These are phyloP conservation scores for Myotis myotis DNA, from an alignment of 2,797 vertebrate species.

Conservation along the genomic window DNA sequence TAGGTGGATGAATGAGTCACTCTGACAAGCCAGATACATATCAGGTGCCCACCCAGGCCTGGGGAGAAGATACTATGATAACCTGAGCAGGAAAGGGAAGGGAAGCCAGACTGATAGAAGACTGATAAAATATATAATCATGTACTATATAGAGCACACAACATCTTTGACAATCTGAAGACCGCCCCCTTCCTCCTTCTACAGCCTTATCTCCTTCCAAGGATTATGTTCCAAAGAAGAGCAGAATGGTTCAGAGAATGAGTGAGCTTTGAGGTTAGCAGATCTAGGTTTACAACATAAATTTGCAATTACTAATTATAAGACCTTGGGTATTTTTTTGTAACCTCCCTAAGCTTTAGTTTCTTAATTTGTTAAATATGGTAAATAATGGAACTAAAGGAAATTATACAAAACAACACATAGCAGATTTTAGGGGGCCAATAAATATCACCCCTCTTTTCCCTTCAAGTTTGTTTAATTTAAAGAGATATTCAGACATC, in stretches of 20 bases:
- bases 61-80: not conserved
- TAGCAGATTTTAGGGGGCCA: not conserved
- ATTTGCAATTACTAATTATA: not conserved
- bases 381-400: not conserved
- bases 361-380: constrained; percentile 25
- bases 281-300: not conserved
- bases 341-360: not conserved
- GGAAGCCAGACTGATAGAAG: not conserved
- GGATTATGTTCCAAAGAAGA: not conserved
- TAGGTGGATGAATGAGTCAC: constrained; percentile 14
- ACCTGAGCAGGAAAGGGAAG: not conserved
- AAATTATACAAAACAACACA: not conserved
- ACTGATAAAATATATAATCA: not conserved
- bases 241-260: not conserved
- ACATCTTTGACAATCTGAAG: not conserved
- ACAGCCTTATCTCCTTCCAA: not conserved
- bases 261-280: not conserved
- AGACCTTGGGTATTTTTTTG: not conserved
- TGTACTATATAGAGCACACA: not conserved
- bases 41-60: not conserved
- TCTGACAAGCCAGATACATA: not conserved
- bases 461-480: not conserved
- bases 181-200: not conserved
- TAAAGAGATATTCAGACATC: not conserved
- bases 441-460: not conserved